phyloP scores from a whole-genome alignment of 1,140 invertebrate genomes.

The Melipona quadrifasciata region DNA sequence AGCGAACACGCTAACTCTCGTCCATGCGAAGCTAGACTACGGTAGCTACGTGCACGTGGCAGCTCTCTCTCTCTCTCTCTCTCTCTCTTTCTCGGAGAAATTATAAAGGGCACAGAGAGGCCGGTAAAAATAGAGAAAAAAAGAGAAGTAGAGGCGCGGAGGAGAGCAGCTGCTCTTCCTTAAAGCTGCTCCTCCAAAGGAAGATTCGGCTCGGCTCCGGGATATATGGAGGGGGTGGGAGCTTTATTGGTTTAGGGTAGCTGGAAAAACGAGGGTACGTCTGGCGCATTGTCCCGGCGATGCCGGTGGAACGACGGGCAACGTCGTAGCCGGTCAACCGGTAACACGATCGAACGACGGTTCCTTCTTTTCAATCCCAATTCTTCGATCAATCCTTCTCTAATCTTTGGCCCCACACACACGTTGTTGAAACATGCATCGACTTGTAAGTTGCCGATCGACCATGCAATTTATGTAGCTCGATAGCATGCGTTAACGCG shows the following conservation, averaged over 20 bases:
- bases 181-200: constrained; percentile 44
- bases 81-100: constrained; percentile 8
- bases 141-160: constrained; percentile 20
- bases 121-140: constrained; percentile 44
- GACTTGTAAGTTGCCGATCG: too few species aligned
- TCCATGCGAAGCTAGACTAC: too few species aligned
- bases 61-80: background rate
- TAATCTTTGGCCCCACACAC: too few species aligned
- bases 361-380: background rate
- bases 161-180: constrained; percentile 64
- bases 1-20: too few species aligned
- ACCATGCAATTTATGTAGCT: too few species aligned
- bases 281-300: constrained; percentile 29
- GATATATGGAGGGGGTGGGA: constrained; percentile 41
- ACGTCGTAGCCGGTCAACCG: constrained; percentile 35
- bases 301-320: constrained; percentile 8
- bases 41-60: background rate
- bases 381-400: background rate
- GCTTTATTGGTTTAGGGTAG: constrained; percentile 65
- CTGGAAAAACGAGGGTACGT: constrained; percentile 42
- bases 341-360: constrained; percentile 18
- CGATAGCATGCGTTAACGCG: too few species aligned
- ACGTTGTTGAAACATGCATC: too few species aligned
- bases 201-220: constrained; percentile 16
- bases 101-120: constrained; percentile 21